Evolutionary conservation across 2,113 vertebrate species (phyloP).

Genomic region (Opisthocomus hoazin): DNA sequence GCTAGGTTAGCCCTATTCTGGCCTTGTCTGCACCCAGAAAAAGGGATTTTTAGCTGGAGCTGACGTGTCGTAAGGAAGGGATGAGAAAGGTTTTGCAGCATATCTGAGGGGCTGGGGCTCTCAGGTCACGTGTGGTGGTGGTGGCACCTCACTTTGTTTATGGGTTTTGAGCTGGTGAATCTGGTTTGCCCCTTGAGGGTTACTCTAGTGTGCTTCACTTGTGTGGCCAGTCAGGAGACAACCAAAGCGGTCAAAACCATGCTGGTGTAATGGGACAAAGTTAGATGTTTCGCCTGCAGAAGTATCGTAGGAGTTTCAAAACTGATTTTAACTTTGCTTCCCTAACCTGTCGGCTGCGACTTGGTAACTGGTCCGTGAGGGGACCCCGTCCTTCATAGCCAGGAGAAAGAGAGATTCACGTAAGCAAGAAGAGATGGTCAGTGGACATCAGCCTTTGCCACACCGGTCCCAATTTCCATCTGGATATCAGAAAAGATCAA

Average conservation of each 20-base stretch:
- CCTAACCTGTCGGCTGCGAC: not conserved
- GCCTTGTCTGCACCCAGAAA: not conserved
- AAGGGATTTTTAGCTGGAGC: not conserved
- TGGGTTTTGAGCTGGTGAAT: not conserved
- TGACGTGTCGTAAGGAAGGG: not conserved
- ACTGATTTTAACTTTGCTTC: not conserved
- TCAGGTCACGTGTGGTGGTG: fast-evolving
- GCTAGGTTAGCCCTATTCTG: not conserved
- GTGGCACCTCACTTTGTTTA: fast-evolving
- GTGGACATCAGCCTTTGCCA: not conserved
- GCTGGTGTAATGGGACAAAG: not conserved
- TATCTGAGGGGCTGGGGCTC: not conserved
- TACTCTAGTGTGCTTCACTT: not conserved
- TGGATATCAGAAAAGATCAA: not conserved
- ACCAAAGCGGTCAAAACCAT: fast-evolving
- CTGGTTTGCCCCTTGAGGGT: not conserved
- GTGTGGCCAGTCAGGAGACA: not conserved
- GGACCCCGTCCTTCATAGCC: not conserved
- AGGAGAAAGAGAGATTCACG: not conserved
- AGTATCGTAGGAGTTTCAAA: not conserved
- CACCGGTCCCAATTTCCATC: not conserved
- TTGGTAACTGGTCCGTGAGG: not conserved
- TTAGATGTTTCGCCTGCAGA: not conserved
- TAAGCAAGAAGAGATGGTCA: not conserved
- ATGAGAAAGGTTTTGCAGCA: not conserved